A percentile compares a stretch with the other conserved stretches of the same genome.
phyloP scores from a whole-genome alignment of 2,113 vertebrate species.

The Paracanthobrama guichenoti region DNA sequence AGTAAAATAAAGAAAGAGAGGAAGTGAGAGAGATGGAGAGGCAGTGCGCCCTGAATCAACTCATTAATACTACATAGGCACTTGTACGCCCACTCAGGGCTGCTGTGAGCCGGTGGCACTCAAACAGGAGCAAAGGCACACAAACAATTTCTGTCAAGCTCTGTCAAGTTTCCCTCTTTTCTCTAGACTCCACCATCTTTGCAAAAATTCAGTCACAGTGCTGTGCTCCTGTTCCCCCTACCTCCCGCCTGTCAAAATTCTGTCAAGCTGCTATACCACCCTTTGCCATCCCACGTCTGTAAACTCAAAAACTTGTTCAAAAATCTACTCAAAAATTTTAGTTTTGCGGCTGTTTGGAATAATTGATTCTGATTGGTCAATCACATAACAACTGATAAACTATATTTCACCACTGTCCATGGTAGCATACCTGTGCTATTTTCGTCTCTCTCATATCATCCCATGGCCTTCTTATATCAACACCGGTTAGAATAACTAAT shows the following conservation, averaged over 20 bases:
- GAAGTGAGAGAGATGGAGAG: background rate
- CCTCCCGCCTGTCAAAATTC: slow-evolving; percentile 21
- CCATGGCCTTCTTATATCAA: background rate
- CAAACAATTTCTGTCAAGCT: slow-evolving; percentile 8
- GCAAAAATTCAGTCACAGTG: slow-evolving; percentile 11
- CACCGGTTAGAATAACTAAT: background rate
- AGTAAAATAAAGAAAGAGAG: slow-evolving; percentile 1
- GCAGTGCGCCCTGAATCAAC: slow-evolving; percentile 39
- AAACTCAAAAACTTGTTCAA: background rate
- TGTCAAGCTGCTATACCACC: background rate
- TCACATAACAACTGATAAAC: background rate
- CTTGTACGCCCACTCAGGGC: slow-evolving; percentile 26
- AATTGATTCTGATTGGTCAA: background rate
- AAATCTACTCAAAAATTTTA: background rate
- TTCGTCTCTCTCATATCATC: background rate
- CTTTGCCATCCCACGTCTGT: background rate
- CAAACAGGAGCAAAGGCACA: background rate
- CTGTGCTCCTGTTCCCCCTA: slow-evolving; percentile 1
- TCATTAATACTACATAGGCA: slow-evolving; percentile 56
- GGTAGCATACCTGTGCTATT: background rate
- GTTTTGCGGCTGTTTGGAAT: background rate
- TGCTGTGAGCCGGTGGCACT: background rate
- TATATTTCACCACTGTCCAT: background rate
- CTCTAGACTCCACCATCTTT: slow-evolving; percentile 7
- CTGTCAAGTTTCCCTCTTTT: slow-evolving; percentile 21